phyloP scores from a whole-genome alignment of 2,113 vertebrate species.

The Amazona guildingii region DNA sequence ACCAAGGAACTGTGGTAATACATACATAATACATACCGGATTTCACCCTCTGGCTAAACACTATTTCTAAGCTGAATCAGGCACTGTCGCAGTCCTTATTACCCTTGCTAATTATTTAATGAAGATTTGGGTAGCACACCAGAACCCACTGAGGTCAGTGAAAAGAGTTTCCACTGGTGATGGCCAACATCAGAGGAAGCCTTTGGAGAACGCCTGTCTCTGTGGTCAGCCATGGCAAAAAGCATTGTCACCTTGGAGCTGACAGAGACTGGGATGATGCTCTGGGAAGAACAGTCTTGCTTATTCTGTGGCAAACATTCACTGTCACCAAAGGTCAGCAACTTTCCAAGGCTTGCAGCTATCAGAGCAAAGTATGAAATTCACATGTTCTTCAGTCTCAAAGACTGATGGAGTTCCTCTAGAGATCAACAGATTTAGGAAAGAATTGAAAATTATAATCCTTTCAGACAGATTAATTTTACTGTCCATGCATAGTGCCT shows the following conservation, averaged over 20 bases:
- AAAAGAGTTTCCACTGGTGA: neutral
- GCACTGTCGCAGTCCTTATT: neutral
- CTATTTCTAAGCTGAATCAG: neutral
- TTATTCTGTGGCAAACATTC: neutral
- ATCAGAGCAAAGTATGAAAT: neutral
- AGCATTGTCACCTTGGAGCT: neutral
- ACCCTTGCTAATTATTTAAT: neutral
- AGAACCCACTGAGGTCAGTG: neutral
- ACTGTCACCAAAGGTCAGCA: neutral
- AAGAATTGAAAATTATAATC: neutral
- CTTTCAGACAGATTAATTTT: neutral
- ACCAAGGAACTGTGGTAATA: neutral
- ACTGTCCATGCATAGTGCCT: neutral
- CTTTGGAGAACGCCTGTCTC: neutral
- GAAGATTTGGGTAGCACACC: neutral
- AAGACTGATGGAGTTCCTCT: neutral
- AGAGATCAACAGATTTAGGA: neutral
- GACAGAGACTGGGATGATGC: neutral
- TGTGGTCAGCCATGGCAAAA: neutral
- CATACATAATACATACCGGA: neutral
- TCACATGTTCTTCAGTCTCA: neutral
- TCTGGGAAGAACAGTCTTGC: neutral
- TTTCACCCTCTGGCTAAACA: neutral
- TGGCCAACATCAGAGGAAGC: neutral
- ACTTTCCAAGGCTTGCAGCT: neutral